phyloP scores from a whole-genome alignment of 2,888 invertebrate species.

The Tholera decimalis region DNA sequence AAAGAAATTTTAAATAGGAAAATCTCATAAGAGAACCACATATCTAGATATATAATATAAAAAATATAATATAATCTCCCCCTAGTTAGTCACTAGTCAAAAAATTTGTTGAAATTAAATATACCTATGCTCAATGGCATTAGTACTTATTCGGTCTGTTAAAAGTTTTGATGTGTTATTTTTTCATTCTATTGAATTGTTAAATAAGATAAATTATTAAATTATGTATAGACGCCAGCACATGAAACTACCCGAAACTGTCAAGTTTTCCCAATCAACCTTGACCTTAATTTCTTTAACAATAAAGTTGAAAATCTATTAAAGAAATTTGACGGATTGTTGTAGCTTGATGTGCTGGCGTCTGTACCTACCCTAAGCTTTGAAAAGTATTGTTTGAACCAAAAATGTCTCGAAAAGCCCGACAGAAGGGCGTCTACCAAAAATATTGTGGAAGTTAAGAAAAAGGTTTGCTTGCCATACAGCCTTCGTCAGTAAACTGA shows the following conservation, averaged over 20 bases:
- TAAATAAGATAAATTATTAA: conserved; percentile 47
- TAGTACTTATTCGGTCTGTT: conserved; percentile 61
- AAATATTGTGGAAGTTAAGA: background rate
- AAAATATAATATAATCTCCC: conserved; percentile 44
- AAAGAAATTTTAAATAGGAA: conserved; percentile 38
- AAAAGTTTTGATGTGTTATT: conserved; percentile 48
- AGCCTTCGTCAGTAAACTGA: conserved; percentile 12
- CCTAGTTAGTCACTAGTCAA: conserved; percentile 71
- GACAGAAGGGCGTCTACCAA: conserved; percentile 6
- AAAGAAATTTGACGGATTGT: no score
- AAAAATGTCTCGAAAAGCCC: conserved; percentile 9
- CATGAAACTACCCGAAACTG: no score
- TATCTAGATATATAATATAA: conserved; percentile 67
- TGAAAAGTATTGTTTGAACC: conserved; percentile 32
- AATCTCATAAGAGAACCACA: conserved; percentile 56
- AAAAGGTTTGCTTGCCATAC: conserved; percentile 24
- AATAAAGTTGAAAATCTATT: no score
- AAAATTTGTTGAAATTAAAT: conserved; percentile 46
- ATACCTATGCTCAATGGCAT: conserved; percentile 64
- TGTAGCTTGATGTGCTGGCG: no score
- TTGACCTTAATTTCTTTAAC: no score
- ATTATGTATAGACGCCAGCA: no score
- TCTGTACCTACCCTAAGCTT: conserved; percentile 38
- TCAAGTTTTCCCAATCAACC: no score
- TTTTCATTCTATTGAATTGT: conserved; percentile 51